These are phyloP conservation scores for Scolopax rusticola DNA, from an alignment of 2,797 vertebrate species.

Conservation along the genomic window DNA sequence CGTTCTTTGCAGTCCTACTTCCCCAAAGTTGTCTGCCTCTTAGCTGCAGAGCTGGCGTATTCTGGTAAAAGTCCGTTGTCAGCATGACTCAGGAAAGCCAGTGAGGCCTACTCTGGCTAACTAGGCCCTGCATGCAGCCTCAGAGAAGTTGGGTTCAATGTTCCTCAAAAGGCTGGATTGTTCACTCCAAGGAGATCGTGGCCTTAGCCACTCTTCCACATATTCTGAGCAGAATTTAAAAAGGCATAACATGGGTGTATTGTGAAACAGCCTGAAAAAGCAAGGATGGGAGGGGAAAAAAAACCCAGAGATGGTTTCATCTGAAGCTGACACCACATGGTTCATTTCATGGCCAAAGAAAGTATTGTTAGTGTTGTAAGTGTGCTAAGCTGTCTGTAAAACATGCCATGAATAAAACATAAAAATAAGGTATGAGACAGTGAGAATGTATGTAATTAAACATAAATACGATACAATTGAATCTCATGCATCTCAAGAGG, in stretches of 20 bases:
- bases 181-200: too few species aligned
- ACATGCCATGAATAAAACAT: background rate
- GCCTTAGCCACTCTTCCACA: too few species aligned
- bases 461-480: background rate
- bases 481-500: background rate
- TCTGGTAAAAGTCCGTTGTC: too few species aligned
- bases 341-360: background rate
- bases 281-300: background rate
- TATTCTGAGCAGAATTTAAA: background rate
- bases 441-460: background rate
- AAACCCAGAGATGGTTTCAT: background rate
- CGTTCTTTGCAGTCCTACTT: too few species aligned
- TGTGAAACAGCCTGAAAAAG: background rate
- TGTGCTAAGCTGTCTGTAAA: background rate
- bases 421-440: background rate
- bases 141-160: too few species aligned
- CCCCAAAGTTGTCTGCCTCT: too few species aligned
- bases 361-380: background rate
- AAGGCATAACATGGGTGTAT: background rate
- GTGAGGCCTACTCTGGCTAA: too few species aligned
- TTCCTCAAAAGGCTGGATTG: too few species aligned
- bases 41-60: too few species aligned
- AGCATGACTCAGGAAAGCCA: too few species aligned
- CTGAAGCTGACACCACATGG: background rate
- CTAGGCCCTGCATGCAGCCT: too few species aligned